Evolutionary conservation across 2,797 vertebrate species (phyloP).

Genomic region (Acipenser oxyrinchus): DNA sequence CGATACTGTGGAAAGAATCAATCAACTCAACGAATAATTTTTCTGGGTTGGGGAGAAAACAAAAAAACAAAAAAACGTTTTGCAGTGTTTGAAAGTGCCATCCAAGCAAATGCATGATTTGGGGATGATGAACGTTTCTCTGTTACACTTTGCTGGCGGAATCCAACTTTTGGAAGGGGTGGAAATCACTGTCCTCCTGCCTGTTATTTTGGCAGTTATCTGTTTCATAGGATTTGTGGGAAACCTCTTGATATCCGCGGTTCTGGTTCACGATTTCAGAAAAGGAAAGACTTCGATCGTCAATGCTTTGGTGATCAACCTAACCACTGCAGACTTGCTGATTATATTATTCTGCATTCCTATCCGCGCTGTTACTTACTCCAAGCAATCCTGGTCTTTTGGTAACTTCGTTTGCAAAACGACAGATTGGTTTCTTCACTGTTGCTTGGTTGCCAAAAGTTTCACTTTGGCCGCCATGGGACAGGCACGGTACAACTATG

Average conservation of each 20-base stretch:
- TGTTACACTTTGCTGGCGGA: constrained; percentile 50
- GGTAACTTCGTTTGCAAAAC: constrained; percentile 59
- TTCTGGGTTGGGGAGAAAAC: too few species aligned
- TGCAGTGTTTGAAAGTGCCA: too few species aligned
- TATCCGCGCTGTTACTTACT: constrained; percentile 54
- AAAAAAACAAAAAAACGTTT: too few species aligned
- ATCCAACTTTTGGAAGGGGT: constrained; percentile 47
- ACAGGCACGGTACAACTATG: constrained; percentile 45
- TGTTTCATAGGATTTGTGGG: constrained; percentile 55
- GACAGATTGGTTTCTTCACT: constrained; percentile 68
- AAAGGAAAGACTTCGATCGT: constrained; percentile 48
- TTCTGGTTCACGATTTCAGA: constrained; percentile 48
- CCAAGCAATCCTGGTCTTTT: constrained; percentile 57
- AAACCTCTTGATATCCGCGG: constrained; percentile 55
- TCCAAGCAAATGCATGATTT: constrained; percentile 34
- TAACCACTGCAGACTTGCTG: constrained; percentile 55
- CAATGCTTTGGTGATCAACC: constrained; percentile 50
- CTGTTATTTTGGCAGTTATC: constrained; percentile 50
- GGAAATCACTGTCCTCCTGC: constrained; percentile 46
- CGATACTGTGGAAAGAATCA: too few species aligned
- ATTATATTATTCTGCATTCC: constrained; percentile 58
- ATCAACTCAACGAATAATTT: too few species aligned
- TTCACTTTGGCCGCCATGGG: constrained; percentile 54
- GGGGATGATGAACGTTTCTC: constrained; percentile 47
- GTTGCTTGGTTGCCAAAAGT: constrained; percentile 58